Evolutionary conservation across 2,113 vertebrate species (phyloP), one percentile per base, ranked within the genome.

Genomic region (Cichladusa arquata): DNA sequence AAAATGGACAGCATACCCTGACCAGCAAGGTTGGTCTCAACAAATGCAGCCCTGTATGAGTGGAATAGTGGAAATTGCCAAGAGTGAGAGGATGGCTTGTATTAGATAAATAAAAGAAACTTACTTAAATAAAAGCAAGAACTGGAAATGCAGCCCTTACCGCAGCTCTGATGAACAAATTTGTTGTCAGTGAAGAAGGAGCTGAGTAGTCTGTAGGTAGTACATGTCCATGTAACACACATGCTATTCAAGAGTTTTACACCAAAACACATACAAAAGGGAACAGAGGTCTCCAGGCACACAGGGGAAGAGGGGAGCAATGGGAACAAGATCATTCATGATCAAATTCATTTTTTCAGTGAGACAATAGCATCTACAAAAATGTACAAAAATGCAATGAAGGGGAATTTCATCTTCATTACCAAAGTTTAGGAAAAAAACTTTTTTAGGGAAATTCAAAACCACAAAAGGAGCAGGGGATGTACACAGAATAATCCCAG

Each of bases 391-490:
- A 72, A 74, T 24, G 34, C 29, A 38, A 12, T 0, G 0, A 67
- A 77, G 24, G 86, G 83, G 64, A 51, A 82, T 92, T 94, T 95
- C 45, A 64, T 77, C 54, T 85, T 81, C 38, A 14, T 22, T 38
- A 44, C 50, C 44, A 34, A 94, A 76, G 45, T 66, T 69, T 23
- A 66, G 50, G 64, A 47, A 62, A 88, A 88, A 81, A 51, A 19
- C 4, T 11, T 19, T 19, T 96, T 69, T 53, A 86, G 86, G 74
- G 95, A 96, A 95, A 88, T 94, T 92, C 74, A 95, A 88, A 95
- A 56, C 88, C 90, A 83, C 90, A 48, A 11, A 83, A 51, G 2
- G 8, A 95, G 77, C 25, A 73, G 82, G 95, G 95, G 76, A 92
- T 95, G 85, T 91, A 93, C 92, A 47, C 1, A 0, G 91, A 96